phyloP scores from a whole-genome alignment of 1,140 invertebrate genomes.

The Paramacrobiotus metropolitanus region DNA sequence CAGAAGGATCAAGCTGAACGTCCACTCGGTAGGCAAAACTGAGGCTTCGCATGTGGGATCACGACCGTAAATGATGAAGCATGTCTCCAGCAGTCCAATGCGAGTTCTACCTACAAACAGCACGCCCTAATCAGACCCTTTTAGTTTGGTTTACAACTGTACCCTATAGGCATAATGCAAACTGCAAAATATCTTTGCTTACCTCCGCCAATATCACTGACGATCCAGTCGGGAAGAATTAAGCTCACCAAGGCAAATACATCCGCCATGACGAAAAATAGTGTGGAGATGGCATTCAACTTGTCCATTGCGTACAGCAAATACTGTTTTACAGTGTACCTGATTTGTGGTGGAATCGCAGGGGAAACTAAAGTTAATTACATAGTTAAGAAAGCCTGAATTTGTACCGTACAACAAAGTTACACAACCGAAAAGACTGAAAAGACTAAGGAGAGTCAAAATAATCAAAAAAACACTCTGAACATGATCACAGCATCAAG shows the following conservation, averaged over 20 bases:
- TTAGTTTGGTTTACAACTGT: neutral
- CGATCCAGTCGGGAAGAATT: slow-evolving; percentile 84
- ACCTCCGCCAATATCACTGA: slow-evolving; percentile 65
- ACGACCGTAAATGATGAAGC: slow-evolving; percentile 67
- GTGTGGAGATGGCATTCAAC: slow-evolving; percentile 67
- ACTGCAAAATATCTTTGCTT: slow-evolving; percentile 15
- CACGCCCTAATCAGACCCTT: neutral
- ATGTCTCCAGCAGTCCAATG: slow-evolving; percentile 74
- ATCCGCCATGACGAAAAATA: slow-evolving; percentile 70
- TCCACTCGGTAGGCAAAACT: slow-evolving; percentile 61
- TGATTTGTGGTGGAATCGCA: too few species aligned
- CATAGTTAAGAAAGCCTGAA: too few species aligned
- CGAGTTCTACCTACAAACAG: slow-evolving; percentile 46
- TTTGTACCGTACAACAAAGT: too few species aligned
- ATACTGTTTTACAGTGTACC: too few species aligned
- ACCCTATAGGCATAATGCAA: neutral
- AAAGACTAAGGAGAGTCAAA: too few species aligned
- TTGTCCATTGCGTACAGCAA: too few species aligned
- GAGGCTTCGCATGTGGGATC: slow-evolving; percentile 65
- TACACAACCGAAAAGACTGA: too few species aligned
- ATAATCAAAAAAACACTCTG: too few species aligned
- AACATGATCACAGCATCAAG: too few species aligned
- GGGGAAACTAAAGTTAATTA: too few species aligned
- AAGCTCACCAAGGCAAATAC: slow-evolving; percentile 76
- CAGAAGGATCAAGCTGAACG: slow-evolving; percentile 65